Base-by-base conservation (phyloP, 1,140 invertebrate species). In the Drosophila pectinifera region DNA sequence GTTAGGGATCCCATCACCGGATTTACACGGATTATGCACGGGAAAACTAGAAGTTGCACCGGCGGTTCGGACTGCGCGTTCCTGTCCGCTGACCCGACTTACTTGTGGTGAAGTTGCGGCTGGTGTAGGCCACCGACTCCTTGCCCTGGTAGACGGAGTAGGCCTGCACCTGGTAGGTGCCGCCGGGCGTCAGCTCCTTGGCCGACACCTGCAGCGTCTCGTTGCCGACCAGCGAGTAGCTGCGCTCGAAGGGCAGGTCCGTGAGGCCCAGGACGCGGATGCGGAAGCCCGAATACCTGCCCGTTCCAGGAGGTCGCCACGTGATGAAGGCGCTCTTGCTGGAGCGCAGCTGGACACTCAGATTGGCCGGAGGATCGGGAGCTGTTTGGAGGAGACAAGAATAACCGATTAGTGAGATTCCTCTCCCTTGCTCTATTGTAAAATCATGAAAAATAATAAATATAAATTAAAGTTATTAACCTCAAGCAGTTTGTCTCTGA, bases 31-130 rank as follows among this genome's bases (percentile, higher is more conserved):
- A 14, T 22, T 55, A 36, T 31, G 4, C 20, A 8, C 14, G n/a
- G 5, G n/a, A 11, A 8, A 6, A 34, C 65, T 82, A 86, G 26
- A 79, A 86, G 65, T 86, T 86, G 63, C 82, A 86, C 62, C 62
- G 73, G 51, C 49, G 64, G 63, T 76, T 74, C 69, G 82, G 83
- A 73, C 54, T 46, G 45, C 67, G 74, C 14, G 62, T 79, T 36
- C 67, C 68, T 8, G 51, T 43, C 63, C 83, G 69, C 36, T 68
- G 59, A 5, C 64, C 59, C 42, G 73, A 94, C 95, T 95, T 93
- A 98, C 97, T 97, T 78, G 97, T 98, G 42, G 97, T 98, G 90
- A 98, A 98, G 93, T 98, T 98, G 55, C 96, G 94, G 64, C 96
- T 97, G 43, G 97, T 96, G 82, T 98, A 98, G 8, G 96, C 96